Percentiles rank a stretch among this genome's conserved stretches.
phyloP scores from a whole-genome alignment of 2,113 vertebrate species.

The Arenaria interpres region DNA sequence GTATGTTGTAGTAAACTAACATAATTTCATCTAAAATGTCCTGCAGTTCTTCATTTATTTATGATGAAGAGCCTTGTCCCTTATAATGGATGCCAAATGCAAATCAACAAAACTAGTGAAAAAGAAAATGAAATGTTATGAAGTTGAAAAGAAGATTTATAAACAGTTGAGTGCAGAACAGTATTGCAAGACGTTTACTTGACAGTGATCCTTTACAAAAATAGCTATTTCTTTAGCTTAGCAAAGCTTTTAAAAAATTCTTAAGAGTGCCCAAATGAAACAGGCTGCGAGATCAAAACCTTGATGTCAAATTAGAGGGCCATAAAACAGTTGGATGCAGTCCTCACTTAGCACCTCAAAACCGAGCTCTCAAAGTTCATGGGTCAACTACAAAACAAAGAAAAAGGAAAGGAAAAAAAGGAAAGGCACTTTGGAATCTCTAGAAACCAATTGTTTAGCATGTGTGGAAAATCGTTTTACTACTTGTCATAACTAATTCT shows the following conservation, averaged over 20 bases:
- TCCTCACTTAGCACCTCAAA: background rate
- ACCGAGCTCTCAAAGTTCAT: background rate
- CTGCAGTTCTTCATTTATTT: background rate
- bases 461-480: conserved; percentile 36
- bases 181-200: background rate
- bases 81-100: background rate
- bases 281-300: background rate
- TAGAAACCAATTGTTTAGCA: conserved; percentile 13
- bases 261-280: background rate
- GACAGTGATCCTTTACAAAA: background rate
- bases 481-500: conserved; percentile 51
- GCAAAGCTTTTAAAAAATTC: background rate
- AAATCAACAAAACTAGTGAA: background rate
- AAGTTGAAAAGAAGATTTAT: background rate
- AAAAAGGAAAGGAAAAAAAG: too few relatives aligned
- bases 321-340: background rate
- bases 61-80: background rate
- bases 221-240: background rate
- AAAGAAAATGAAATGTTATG: background rate
- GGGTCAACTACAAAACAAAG: background rate
- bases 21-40: background rate
- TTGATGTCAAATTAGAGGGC: background rate
- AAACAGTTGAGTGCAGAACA: background rate
- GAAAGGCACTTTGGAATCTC: background rate
- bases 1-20: background rate